phyloP scores from a whole-genome alignment of 2,797 vertebrate species.

The Acanthopagrus latus region DNA sequence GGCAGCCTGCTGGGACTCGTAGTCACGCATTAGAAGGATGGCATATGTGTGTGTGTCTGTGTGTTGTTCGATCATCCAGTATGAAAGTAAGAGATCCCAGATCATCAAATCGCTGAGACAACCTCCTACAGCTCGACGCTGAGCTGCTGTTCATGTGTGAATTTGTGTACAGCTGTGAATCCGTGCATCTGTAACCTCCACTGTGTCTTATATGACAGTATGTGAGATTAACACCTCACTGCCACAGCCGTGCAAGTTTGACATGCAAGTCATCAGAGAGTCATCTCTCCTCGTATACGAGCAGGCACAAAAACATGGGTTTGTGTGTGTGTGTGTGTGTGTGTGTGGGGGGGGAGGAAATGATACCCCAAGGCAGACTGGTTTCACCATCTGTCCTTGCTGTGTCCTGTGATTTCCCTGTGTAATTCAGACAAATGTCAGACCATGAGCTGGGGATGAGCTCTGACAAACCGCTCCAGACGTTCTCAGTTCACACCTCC shows the following conservation, averaged over 20 bases:
- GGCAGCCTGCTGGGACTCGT: constrained; percentile 50
- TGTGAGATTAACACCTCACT: constrained; percentile 2
- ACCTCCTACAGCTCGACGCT: constrained; percentile 1
- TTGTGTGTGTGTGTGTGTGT: constrained; percentile 10
- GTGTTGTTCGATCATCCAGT: constrained; percentile 21
- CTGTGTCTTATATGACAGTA: neutral
- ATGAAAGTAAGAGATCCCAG: constrained; percentile 8
- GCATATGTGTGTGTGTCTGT: constrained; percentile 25
- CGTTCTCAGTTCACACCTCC: constrained; percentile 32
- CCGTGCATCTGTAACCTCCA: neutral
- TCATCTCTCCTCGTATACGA: constrained; percentile 15
- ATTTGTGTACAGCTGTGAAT: neutral
- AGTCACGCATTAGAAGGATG: constrained; percentile 38
- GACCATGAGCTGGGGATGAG: constrained; percentile 66
- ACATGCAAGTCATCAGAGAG: constrained; percentile 20
- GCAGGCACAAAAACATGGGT: neutral
- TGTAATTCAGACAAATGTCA: constrained; percentile 82
- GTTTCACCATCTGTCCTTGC: constrained; percentile 78
- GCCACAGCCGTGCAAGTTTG: constrained; percentile 18
- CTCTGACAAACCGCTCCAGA: constrained; percentile 72
- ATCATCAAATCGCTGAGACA: constrained; percentile 22
- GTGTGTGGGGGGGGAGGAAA: constrained; percentile 33
- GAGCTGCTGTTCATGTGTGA: neutral
- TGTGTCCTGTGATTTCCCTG: constrained; percentile 75
- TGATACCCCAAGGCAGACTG: constrained; percentile 58